Percentiles rank a stretch among this genome's conserved stretches.
Evolutionary conservation across 2,797 vertebrate species (phyloP).

Genomic region (Cyclopterus lumpus): DNA sequence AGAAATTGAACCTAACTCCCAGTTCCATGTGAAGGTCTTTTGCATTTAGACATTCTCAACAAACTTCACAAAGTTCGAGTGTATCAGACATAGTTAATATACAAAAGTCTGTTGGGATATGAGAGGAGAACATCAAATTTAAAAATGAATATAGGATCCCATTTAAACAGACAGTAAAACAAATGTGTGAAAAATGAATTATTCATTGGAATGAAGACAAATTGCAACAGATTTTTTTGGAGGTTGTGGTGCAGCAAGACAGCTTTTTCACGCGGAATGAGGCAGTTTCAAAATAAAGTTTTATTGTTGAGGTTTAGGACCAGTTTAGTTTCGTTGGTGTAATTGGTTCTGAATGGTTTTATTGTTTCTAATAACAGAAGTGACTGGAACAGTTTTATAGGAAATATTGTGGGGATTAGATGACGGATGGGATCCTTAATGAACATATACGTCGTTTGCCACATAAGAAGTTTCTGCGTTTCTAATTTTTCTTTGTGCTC

Average conservation of each 20-base stretch:
- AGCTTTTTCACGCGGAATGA: background rate
- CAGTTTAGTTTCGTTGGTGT: background rate
- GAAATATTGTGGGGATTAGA: background rate
- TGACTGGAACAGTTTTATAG: background rate
- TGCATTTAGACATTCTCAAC: constrained; percentile 9
- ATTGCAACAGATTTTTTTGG: background rate
- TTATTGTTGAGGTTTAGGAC: background rate
- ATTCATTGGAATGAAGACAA: background rate
- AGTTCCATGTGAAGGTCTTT: background rate
- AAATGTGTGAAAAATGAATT: background rate
- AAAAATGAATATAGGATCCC: background rate
- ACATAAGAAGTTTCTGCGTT: no score
- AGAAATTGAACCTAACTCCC: background rate
- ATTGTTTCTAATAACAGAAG: background rate
- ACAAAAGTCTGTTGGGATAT: background rate
- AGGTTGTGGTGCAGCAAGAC: background rate
- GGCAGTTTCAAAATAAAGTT: background rate
- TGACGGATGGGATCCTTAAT: background rate
- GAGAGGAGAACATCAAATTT: background rate
- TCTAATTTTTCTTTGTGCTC: no score
- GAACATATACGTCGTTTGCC: no score
- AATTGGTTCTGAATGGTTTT: background rate
- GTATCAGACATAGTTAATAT: background rate
- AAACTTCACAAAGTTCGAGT: background rate
- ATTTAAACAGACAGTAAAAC: background rate